Conservation (phyloP, 2,888 invertebrate genomes). For the Cephus sareptanus region DNA sequence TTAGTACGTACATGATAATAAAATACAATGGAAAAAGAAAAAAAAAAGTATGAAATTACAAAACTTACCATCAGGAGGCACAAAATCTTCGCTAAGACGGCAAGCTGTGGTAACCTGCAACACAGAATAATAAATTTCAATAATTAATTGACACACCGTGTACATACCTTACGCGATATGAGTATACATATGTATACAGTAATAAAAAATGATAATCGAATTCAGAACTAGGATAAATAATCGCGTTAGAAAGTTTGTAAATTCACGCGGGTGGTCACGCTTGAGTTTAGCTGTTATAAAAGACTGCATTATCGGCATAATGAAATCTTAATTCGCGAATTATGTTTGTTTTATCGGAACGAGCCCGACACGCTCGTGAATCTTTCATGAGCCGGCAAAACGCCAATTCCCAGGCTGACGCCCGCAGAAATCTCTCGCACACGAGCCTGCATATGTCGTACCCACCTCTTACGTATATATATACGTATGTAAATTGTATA, state of each 20-base stretch:
- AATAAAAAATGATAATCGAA: not conserved
- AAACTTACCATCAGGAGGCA: conserved; percentile 87
- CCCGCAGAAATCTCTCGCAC: too few relatives aligned
- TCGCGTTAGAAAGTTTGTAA: not conserved
- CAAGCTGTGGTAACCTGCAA: conserved; percentile 92
- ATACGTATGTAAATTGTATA: too few relatives aligned
- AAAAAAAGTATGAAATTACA: not conserved
- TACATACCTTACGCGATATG: too few relatives aligned
- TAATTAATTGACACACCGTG: not conserved
- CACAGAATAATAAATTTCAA: conserved; percentile 40
- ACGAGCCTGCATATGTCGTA: too few relatives aligned
- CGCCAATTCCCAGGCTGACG: not conserved
- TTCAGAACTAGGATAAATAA: not conserved
- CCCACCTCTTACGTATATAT: too few relatives aligned
- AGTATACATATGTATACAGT: too few relatives aligned
- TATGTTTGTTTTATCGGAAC: not conserved
- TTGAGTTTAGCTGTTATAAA: too few relatives aligned
- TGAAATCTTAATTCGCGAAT: conserved; percentile 3
- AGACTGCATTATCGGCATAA: not conserved
- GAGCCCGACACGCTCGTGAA: not conserved
- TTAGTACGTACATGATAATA: not conserved
- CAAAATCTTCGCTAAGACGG: conserved; percentile 91
- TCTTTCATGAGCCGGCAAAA: conserved; percentile 3
- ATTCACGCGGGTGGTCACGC: not conserved
- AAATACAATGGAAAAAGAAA: not conserved